Conservation (phyloP, 2,113 vertebrate genomes). For the Ceyx melanurus region DNA sequence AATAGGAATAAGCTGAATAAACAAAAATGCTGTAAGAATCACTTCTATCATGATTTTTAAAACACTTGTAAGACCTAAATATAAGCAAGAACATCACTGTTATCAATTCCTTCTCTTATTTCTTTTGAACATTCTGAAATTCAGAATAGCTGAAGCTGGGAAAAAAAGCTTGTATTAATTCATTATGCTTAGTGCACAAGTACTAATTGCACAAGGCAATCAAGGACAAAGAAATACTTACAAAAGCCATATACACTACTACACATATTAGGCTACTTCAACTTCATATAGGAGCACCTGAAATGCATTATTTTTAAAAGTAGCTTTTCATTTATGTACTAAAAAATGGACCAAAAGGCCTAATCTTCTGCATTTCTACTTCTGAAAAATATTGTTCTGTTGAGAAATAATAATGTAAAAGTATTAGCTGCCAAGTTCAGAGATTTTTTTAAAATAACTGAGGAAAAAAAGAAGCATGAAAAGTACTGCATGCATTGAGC, state of each 20-base stretch:
- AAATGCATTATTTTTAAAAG: neutral
- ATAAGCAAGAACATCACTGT: neutral
- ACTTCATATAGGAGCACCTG: neutral
- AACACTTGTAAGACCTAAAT: neutral
- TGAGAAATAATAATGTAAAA: neutral
- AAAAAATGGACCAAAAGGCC: neutral
- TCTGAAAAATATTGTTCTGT: neutral
- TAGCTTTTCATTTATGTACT: neutral
- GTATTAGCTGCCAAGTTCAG: neutral
- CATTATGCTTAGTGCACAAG: neutral
- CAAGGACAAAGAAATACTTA: conserved; percentile 24
- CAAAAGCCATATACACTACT: neutral
- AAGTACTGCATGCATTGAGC: neutral
- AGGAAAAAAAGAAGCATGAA: neutral
- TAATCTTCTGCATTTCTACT: neutral
- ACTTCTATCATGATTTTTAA: neutral
- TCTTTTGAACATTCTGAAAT: neutral
- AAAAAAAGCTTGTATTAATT: neutral
- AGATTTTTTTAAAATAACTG: neutral
- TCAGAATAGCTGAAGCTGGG: neutral
- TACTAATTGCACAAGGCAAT: neutral
- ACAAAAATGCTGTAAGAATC: neutral
- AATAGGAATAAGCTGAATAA: neutral
- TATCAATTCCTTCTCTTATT: neutral
- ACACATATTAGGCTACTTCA: neutral